A percentile compares a stretch with the other conserved stretches of the same genome.
phyloP scores from a whole-genome alignment of 2,113 vertebrate genomes.

The Pao palembangensis region DNA sequence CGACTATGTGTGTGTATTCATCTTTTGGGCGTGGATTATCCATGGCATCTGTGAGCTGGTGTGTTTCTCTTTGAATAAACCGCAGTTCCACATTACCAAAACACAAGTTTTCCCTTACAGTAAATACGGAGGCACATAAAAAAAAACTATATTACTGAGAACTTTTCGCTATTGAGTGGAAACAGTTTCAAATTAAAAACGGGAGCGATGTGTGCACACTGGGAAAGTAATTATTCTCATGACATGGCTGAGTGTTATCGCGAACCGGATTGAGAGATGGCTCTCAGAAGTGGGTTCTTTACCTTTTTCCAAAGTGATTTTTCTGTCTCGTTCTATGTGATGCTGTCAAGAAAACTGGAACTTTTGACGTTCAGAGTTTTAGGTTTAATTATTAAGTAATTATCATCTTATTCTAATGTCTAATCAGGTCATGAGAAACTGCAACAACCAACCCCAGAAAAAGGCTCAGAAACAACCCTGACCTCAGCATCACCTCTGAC shows the following conservation, averaged over 20 bases:
- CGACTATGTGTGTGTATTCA: too few species aligned
- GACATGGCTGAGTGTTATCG: background rate
- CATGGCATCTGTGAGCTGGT: too few species aligned
- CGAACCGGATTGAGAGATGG: slow-evolving; percentile 12
- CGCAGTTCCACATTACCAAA: background rate
- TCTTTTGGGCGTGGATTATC: too few species aligned
- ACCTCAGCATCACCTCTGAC: too few species aligned
- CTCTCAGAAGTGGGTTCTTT: background rate
- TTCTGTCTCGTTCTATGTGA: too few species aligned
- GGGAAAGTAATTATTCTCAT: background rate
- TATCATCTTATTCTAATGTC: background rate
- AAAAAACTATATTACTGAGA: background rate
- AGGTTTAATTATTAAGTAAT: background rate
- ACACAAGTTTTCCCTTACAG: slow-evolving; percentile 3
- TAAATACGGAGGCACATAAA: background rate
- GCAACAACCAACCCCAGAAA: background rate
- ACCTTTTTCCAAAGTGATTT: too few species aligned
- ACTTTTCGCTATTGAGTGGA: background rate
- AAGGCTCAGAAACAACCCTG: too few species aligned
- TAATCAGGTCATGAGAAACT: too few species aligned
- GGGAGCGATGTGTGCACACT: background rate
- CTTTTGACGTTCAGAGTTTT: background rate
- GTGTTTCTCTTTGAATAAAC: too few species aligned
- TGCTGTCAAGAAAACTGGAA: background rate
- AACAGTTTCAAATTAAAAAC: background rate